Percentiles rank a stretch among this genome's conserved stretches.
Evolutionary conservation across 2,888 invertebrate species (phyloP).

Genomic region (Acleris literana): DNA sequence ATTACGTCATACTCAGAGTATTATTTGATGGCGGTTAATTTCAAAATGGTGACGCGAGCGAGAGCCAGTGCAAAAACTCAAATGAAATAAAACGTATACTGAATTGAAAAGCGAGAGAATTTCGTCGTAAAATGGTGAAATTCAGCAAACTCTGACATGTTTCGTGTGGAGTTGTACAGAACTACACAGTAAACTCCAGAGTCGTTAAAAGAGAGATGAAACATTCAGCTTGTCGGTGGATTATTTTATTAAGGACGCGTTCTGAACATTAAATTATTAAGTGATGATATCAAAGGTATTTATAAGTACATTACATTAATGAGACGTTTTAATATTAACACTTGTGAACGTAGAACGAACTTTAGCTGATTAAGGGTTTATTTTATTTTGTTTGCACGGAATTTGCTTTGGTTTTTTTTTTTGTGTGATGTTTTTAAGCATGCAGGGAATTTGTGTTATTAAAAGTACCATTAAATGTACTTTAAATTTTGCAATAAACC

Average conservation of each 20-base stretch:
- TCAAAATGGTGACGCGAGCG: constrained; percentile 19
- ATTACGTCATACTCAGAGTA: constrained; percentile 4
- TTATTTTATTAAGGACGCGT: constrained; percentile 4
- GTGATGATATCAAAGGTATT: background rate
- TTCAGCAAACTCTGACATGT: constrained; percentile 17
- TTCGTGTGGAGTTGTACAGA: constrained; percentile 16
- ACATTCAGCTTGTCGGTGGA: constrained; percentile 1
- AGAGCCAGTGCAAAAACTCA: constrained; percentile 12
- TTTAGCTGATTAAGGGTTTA: too few species aligned
- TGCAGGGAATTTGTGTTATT: too few species aligned
- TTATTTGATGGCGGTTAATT: constrained; percentile 15
- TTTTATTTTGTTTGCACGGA: too few species aligned
- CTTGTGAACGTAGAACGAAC: too few species aligned
- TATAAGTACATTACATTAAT: background rate
- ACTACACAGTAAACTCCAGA: constrained; percentile 1
- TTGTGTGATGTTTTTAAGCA: too few species aligned
- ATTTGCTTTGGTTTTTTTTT: too few species aligned
- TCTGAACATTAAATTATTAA: constrained; percentile 4
- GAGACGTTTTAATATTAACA: too few species aligned
- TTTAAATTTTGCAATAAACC: too few species aligned
- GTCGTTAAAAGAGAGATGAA: constrained; percentile 7
- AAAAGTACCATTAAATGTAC: too few species aligned
- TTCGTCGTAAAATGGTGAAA: constrained; percentile 8
- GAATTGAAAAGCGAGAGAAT: constrained; percentile 19
- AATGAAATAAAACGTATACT: constrained; percentile 18